Evolutionary conservation across 2,888 invertebrate species (phyloP).

Genomic region (Cetonia aurata): DNA sequence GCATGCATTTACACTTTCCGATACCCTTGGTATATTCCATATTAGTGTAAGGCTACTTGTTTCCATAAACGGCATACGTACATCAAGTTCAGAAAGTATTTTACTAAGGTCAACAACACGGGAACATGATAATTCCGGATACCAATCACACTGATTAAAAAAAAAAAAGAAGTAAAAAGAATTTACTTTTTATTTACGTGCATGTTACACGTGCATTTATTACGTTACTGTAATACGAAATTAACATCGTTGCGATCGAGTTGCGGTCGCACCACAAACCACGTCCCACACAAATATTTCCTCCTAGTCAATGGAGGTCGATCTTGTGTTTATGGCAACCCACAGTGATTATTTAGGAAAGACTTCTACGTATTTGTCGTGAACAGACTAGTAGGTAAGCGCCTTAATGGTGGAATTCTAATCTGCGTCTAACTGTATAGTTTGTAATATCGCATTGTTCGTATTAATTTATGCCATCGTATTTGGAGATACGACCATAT

Average conservation of each 20-base stretch:
- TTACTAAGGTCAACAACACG: no score
- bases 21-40: no score
- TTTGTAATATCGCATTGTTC: constrained; percentile 37
- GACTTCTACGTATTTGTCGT: constrained; percentile 39
- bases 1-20: no score
- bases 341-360: constrained; percentile 34
- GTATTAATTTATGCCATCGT: constrained; percentile 33
- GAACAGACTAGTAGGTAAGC: constrained; percentile 31
- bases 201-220: constrained; percentile 2
- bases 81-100: no score
- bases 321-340: constrained; percentile 34
- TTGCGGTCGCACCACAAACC: constrained; percentile 15
- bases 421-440: constrained; percentile 38
- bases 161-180: no score
- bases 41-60: no score
- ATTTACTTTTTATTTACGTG: no score
- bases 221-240: not conserved
- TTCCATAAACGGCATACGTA: no score
- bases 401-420: constrained; percentile 35
- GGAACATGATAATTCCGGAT: no score
- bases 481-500: constrained; percentile 19
- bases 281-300: constrained; percentile 38
- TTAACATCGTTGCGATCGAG: constrained; percentile 7
- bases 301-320: constrained; percentile 37
- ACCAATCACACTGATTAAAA: no score